Percentiles rank a stretch among this genome's conserved stretches.
phyloP scores from a whole-genome alignment of 2,888 invertebrate species.

The Metacarcinus magister region DNA sequence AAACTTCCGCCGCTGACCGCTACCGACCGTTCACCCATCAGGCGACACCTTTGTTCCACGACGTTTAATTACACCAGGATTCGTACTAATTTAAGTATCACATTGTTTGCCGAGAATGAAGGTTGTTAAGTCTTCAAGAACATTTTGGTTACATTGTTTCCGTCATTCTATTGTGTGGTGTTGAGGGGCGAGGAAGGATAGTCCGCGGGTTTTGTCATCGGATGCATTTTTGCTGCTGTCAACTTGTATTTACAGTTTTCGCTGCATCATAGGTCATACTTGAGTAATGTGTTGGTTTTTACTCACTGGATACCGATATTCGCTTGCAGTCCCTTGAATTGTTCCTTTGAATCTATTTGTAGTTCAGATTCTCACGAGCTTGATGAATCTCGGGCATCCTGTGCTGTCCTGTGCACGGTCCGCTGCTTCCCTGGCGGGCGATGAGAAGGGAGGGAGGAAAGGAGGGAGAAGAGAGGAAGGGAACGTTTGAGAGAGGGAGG shows the following conservation, averaged over 20 bases:
- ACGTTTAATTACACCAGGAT: slow-evolving; percentile 52
- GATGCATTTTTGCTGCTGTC: neutral
- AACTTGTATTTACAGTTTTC: neutral
- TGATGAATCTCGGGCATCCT: slow-evolving; percentile 34
- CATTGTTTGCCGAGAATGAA: slow-evolving; percentile 53
- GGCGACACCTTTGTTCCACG: slow-evolving; percentile 59
- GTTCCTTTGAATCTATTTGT: neutral
- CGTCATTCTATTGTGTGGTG: slow-evolving; percentile 50
- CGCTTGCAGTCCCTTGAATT: neutral
- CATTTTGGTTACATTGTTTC: slow-evolving; percentile 42
- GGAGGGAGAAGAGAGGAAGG: neutral
- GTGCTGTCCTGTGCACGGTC: slow-evolving; percentile 15
- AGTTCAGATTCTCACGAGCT: neutral
- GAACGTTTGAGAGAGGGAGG: neutral
- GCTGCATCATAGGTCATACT: neutral
- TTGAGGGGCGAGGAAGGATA: neutral
- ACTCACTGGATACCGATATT: neutral
- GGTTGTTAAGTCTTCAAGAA: slow-evolving; percentile 50
- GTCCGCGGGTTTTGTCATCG: neutral
- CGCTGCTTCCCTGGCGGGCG: neutral
- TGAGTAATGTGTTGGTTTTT: neutral
- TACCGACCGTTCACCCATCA: slow-evolving; percentile 56
- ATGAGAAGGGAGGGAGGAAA: neutral
- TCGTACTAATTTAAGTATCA: slow-evolving; percentile 45
- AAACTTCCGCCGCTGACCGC: slow-evolving; percentile 70